Evolutionary conservation across 2,797 vertebrate species (phyloP), one percentile per base, ranked within the genome.

Genomic region (Buceros bicornis): DNA sequence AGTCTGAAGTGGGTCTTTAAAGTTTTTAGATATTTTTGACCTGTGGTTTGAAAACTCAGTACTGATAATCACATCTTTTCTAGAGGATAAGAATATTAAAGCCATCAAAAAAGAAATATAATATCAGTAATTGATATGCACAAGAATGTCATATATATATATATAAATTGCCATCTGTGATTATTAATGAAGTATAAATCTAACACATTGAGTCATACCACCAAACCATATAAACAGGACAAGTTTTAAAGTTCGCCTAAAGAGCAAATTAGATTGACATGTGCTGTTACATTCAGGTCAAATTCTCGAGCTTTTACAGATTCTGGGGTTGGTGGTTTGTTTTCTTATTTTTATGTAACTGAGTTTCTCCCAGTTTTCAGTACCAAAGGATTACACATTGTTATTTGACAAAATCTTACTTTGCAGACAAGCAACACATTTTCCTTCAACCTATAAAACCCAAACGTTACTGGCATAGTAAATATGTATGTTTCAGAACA

Each of bases 111-210:
- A 51, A 67, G 6, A 91, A 85, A 61, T 40, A 82, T 11, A 2
- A n/a, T 58, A 61, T 35, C n/a, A 40, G 37, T 51, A 76, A 57
- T 33, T 74, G 37, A 97, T 97, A 97, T 96, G 97, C 90, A 97
- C 89, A 48, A 13, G 93, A 96, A 98, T 37, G 95, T 82, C 72
- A 93, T 92, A 93, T 93, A 90, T 97, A 95, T 95, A 91, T 97
- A 95, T 97, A 97, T 98, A 97, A 98, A 96, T 97, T 97, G 61
- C 70, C 90, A 96, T 96, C 96, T 97, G 94, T 93, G 93, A 90
- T 81, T 97, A 92, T 96, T 97, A 98, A 98, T 97, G 92, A 98
- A 96, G 65, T 90, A 97, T 94, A 97, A 77, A 87, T 92, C 45
- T 82, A 72, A 62, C 31, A 76, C 17, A 60, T 76, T 87, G 76